These are phyloP conservation scores for Muricea muricata DNA, from an alignment of 92 coral and sea anemone genomes.

Conservation along the genomic window DNA sequence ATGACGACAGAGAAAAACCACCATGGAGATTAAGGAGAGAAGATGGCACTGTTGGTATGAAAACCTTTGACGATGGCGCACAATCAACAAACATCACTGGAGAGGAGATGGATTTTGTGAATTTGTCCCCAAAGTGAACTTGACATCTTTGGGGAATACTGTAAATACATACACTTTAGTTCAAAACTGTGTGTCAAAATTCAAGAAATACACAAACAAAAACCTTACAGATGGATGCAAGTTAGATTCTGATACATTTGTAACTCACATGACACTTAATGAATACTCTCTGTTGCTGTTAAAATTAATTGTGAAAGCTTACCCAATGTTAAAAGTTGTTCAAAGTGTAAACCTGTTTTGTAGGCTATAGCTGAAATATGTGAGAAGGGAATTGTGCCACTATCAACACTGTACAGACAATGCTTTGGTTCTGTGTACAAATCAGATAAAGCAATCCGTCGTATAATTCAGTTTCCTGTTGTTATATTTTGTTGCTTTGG, in stretches of 20 bases:
- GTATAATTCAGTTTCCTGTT: slow-evolving; percentile 47
- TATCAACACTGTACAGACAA: slow-evolving; percentile 39
- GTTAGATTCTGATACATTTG: slow-evolving; percentile 20
- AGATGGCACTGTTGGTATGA: not conserved
- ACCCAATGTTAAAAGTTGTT: slow-evolving; percentile 1
- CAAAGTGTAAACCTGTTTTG: slow-evolving; percentile 20
- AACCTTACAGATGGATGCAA: slow-evolving; percentile 39
- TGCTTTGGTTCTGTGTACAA: slow-evolving; percentile 33
- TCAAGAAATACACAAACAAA: slow-evolving; percentile 33
- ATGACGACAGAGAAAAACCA: not conserved
- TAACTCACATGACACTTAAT: slow-evolving; percentile 30
- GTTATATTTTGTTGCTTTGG: slow-evolving; percentile 28
- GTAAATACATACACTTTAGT: not conserved
- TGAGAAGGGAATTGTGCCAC: slow-evolving; percentile 40
- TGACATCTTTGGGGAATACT: not conserved
- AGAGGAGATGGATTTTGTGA: not conserved
- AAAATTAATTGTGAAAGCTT: slow-evolving; percentile 33
- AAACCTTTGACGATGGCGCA: no score
- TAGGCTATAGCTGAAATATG: not conserved
- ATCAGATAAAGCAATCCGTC: slow-evolving; percentile 47
- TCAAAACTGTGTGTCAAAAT: slow-evolving; percentile 22
- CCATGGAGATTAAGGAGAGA: not conserved
- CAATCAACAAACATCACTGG: not conserved
- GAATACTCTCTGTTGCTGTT: slow-evolving; percentile 35
- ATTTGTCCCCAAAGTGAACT: not conserved